These are phyloP conservation scores for Himantopus leucocephalus DNA, from an alignment of 2,113 vertebrate species.

Conservation along the genomic window DNA sequence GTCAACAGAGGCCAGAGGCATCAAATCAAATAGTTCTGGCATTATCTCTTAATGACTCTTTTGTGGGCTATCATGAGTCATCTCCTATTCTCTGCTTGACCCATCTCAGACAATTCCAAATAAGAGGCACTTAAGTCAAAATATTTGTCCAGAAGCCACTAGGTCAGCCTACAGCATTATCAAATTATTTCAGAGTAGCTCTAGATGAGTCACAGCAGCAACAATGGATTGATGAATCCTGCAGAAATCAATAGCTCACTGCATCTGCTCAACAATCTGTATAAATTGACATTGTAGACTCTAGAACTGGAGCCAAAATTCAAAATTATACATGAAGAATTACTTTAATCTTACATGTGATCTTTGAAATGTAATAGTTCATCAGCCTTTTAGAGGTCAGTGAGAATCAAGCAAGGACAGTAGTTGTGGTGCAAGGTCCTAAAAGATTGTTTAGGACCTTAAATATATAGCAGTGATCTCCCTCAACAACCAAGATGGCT, in stretches of 20 bases:
- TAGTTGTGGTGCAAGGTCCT: not conserved
- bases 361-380: not conserved
- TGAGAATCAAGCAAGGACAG: not conserved
- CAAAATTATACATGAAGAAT: not conserved
- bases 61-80: not conserved
- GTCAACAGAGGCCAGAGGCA: not conserved
- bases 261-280: not conserved
- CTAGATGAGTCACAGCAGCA: constrained; percentile 1
- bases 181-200: not conserved
- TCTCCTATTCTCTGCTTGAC: not conserved
- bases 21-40: not conserved
- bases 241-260: not conserved
- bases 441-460: not conserved
- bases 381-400: not conserved
- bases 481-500: not conserved
- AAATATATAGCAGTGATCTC: not conserved
- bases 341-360: not conserved
- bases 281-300: not conserved
- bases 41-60: constrained; percentile 9
- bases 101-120: not conserved
- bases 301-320: not conserved
- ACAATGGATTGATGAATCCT: not conserved
- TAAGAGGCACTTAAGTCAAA: not conserved
- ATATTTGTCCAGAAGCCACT: not conserved
- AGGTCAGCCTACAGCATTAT: not conserved